A percentile compares a stretch with the other conserved stretches of the same genome.
phyloP scores from a whole-genome alignment of 2,888 invertebrate genomes.

The Metopia argyrocephala region DNA sequence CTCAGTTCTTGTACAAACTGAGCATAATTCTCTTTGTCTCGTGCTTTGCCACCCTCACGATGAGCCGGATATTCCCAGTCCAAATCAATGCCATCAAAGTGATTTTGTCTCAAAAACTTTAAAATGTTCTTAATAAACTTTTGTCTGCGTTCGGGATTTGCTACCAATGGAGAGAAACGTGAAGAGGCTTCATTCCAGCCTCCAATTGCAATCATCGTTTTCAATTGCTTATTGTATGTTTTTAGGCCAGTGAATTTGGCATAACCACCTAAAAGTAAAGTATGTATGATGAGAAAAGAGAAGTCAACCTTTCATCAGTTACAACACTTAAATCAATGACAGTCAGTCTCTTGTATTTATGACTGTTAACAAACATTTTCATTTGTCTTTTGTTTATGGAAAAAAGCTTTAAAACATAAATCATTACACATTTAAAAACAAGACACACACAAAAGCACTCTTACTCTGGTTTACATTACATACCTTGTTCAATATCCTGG shows the following conservation, averaged over 20 bases:
- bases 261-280: slow-evolving; percentile 86
- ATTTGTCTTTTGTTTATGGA: not conserved
- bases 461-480: too few relatives aligned
- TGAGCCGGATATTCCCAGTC: slow-evolving; percentile 86
- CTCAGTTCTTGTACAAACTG: slow-evolving; percentile 92
- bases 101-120: slow-evolving; percentile 93
- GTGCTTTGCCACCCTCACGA: slow-evolving; percentile 84
- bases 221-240: slow-evolving; percentile 93
- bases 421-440: slow-evolving; percentile 43
- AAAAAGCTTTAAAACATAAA: slow-evolving; percentile 49
- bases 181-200: slow-evolving; percentile 96
- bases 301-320: not conserved
- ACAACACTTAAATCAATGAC: not conserved
- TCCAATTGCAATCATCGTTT: slow-evolving; percentile 94
- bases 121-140: slow-evolving; percentile 90
- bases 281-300: not conserved
- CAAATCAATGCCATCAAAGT: slow-evolving; percentile 94
- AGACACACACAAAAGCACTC: not conserved
- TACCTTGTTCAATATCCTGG: slow-evolving; percentile 96
- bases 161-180: slow-evolving; percentile 92
- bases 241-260: slow-evolving; percentile 95
- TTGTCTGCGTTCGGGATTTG: slow-evolving; percentile 85
- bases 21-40: slow-evolving; percentile 93
- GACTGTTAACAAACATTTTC: not conserved
- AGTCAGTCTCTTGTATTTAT: not conserved